These are phyloP conservation scores for Cryptoblepharus egeriae DNA, from an alignment of 2,797 vertebrate species.

Conservation along the genomic window DNA sequence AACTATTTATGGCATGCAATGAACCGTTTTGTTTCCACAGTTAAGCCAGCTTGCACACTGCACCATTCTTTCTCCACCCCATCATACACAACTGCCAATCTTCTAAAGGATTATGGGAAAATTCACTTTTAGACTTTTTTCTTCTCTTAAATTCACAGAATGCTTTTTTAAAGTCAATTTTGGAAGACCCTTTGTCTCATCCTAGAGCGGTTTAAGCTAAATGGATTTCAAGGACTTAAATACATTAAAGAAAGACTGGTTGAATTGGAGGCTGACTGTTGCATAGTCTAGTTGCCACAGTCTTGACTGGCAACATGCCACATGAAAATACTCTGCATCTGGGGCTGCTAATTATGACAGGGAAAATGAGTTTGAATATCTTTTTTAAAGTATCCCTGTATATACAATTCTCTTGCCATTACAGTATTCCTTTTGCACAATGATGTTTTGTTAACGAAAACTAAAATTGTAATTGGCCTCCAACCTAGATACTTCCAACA, in stretches of 20 bases:
- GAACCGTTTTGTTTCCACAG: not conserved
- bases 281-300: too few species aligned
- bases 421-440: not conserved
- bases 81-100: not conserved
- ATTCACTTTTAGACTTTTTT: not conserved
- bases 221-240: not conserved
- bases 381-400: not conserved
- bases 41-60: not conserved
- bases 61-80: not conserved
- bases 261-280: not conserved
- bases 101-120: not conserved
- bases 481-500: too few species aligned
- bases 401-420: not conserved
- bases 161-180: not conserved
- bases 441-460: not conserved
- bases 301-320: not conserved
- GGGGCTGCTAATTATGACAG: not conserved
- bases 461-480: not conserved
- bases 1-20: conserved; percentile 31
- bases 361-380: not conserved
- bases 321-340: not conserved
- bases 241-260: not conserved
- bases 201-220: not conserved
- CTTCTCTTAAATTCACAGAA: not conserved
- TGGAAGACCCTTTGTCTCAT: not conserved